Base-by-base conservation (phyloP, 2,797 vertebrate species). In the Pogonophryne albipinna region DNA sequence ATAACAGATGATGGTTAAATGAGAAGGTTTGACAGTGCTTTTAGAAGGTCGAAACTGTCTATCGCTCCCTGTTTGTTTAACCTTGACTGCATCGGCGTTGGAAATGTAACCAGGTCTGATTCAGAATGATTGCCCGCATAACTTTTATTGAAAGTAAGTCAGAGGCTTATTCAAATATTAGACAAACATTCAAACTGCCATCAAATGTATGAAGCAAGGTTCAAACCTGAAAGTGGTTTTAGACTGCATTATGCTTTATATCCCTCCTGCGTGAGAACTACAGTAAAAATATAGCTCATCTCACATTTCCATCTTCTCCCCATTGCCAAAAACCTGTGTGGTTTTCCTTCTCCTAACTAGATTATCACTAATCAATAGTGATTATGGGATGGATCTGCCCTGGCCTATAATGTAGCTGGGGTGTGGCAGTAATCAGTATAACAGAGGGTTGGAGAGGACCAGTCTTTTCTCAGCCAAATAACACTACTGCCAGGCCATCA, bases 281-380 rank as follows among this genome's bases (percentile, higher is more conserved):
- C 60, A 78, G 82, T 72, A 52, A 78, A 41, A 56, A 65, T 47
- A 55, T 60, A 76, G 59, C 78, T 80, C 66, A 64, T 84, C 16
- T 53, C 23, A 41, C 74, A 74, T 52, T 59, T 71, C 63, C 63
- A 77, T 78, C 59, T 82, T 65, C 59, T 58, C 27, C 57, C 56
- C 71, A 74, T 53, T 71, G 77, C 74, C 85, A 91, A 86, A 5
- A 89, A 74, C 71, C 69, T 53, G 34, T 57, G 61, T 83, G 80
- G 65, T 80, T 87, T 86, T 86, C 73, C 72, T 87, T 77, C 83
- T 61, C 23, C 71, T 87, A 88, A 92, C 78, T 87, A 78, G 78
- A 92, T 92, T 90, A 92, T 91, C 85, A 87, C 85, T 89, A 84
- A 92, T 93, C 91, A 90, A 88, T 91, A 88, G 83, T 91, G 86